These are phyloP conservation scores for Helobdella robusta DNA, from an alignment of 2,888 invertebrate genomes.

Conservation along the genomic window DNA sequence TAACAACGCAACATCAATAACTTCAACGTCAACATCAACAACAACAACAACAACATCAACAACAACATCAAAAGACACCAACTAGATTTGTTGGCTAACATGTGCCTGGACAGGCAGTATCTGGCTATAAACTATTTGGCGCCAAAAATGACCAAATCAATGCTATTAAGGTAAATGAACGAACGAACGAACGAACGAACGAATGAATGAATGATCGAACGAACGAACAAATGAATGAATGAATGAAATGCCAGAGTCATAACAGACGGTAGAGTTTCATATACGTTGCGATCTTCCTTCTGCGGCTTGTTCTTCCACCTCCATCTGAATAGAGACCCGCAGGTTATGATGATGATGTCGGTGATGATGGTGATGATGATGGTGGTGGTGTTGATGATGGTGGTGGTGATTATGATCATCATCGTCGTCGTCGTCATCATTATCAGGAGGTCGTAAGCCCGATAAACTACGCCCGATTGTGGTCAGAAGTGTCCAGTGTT, in stretches of 20 bases:
- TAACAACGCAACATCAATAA: background rate
- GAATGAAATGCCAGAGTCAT: slow-evolving; percentile 84
- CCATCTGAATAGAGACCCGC: slow-evolving; percentile 93
- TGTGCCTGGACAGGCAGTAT: slow-evolving; percentile 66
- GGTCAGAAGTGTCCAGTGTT: slow-evolving; percentile 52
- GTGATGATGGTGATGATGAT: too few relatives aligned
- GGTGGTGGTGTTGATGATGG: too few relatives aligned
- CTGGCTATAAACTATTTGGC: slow-evolving; percentile 48
- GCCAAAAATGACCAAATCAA: too few relatives aligned
- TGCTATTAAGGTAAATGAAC: too few relatives aligned
- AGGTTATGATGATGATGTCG: too few relatives aligned
- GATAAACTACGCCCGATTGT: slow-evolving; percentile 90
- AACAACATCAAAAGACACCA: slow-evolving; percentile 69
- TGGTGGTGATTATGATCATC: too few relatives aligned
- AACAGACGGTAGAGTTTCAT: slow-evolving; percentile 82
- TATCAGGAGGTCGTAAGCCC: slow-evolving; percentile 97
- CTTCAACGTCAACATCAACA: too few relatives aligned
- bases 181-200: too few relatives aligned
- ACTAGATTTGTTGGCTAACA: slow-evolving; percentile 91
- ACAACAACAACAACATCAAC: too few relatives aligned
- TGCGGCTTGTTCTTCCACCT: slow-evolving; percentile 93
- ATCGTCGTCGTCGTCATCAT: too few relatives aligned
- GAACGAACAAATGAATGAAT: too few relatives aligned
- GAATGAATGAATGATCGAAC: too few relatives aligned
- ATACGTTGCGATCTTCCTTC: slow-evolving; percentile 89